A percentile compares a stretch with the other conserved stretches of the same genome.
phyloP scores from a whole-genome alignment of 2,888 invertebrate genomes.

The Laothoe populi region DNA sequence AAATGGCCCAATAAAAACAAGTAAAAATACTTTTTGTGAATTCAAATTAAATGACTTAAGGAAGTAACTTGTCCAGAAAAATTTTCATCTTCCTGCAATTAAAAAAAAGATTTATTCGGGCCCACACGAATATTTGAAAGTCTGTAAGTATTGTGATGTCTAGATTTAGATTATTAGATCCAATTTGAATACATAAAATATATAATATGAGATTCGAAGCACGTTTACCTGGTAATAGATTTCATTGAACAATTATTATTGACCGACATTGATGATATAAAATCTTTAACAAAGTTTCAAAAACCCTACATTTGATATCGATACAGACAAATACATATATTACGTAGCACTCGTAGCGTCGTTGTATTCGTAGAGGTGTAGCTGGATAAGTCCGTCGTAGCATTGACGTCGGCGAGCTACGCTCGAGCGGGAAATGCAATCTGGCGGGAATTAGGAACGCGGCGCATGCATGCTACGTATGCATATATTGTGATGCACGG shows the following conservation, averaged over 20 bases:
- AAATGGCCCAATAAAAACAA: conserved; percentile 1
- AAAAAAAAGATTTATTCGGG: not conserved
- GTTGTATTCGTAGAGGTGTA: conserved; percentile 34
- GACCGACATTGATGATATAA: too few species aligned
- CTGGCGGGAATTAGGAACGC: conserved; percentile 43
- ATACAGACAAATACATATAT: not conserved
- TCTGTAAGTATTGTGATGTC: too few species aligned
- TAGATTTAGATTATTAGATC: too few species aligned
- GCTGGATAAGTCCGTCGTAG: conserved; percentile 34
- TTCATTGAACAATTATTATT: too few species aligned
- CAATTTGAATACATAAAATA: too few species aligned
- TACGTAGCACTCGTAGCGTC: conserved; percentile 41
- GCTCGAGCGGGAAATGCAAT: conserved; percentile 52
- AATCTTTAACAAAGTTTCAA: too few species aligned
- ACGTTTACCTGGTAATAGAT: too few species aligned
- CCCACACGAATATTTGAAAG: too few species aligned
- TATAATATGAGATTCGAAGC: too few species aligned
- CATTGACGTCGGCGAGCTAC: conserved; percentile 9
- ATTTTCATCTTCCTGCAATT: conserved; percentile 1
- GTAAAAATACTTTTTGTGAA: not conserved
- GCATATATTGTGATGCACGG: not conserved
- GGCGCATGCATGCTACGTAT: conserved; percentile 23
- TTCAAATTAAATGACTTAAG: conserved; percentile 14
- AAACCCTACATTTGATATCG: not conserved
- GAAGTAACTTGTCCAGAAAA: conserved; percentile 22